Base-by-base conservation (phyloP, 2,113 vertebrate genomes). In the Siphamia tubifer region DNA sequence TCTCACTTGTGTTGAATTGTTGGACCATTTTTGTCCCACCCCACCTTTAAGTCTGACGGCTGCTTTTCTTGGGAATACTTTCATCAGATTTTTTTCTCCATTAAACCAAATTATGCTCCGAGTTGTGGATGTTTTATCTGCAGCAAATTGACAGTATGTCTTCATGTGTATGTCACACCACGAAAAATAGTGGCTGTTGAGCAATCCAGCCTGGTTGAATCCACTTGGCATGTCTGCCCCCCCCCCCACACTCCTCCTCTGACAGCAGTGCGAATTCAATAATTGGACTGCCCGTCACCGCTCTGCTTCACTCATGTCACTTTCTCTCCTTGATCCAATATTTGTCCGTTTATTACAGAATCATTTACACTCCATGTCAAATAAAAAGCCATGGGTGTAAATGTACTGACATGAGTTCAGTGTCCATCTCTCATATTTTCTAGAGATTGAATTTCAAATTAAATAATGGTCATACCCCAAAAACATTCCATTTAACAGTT, bases 231-330 rank as follows among this genome's bases (percentile, higher is more conserved):
- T 39, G 1, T 16, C 44, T 23, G 13, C 15, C 39, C 31, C 23
- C 34, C 23, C 47, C 36, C 35, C 11, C 17, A 16, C 16, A n/a
- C 17, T 23, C 10, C 57, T 48, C 15, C 49, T 20, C 11, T 34
- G 8, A 32, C 15, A 36, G 11, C 38, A 9, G 44, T 36, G 40
- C 48, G 54, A 72, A 25, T 73, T 63, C 65, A 39, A 21, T 49
- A 57, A 45, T 71, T 66, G 21, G 51, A 16, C 52, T 40, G 62
- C 65, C 77, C 9, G 12, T 55, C 47, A n/a, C 39, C 17, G 7
- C 28, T 61, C 52, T 36, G 43, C 72, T 63, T 56, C 56, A 68
- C 42, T 1, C 16, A 15, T 70, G 57, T 58, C 78, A 67, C 25
- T 57, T 52, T 38, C 42, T 39, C 57, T 39, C 7, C 35, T 38